Base-by-base conservation (phyloP, 2,888 invertebrate genomes). In the Eilema griseolum region DNA sequence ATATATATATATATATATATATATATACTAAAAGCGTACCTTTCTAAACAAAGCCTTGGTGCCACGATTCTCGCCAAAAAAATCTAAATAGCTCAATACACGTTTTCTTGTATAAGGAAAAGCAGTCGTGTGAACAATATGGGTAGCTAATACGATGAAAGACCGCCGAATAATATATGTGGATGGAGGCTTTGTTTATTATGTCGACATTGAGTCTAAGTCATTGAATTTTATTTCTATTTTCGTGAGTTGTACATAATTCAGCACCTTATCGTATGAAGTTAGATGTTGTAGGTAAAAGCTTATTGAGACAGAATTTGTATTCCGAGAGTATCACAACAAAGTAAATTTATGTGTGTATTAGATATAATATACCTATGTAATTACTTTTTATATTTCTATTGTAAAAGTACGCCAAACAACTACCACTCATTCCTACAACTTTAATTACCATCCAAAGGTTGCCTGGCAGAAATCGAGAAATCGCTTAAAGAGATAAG, bases 11-110 rank as follows among this genome's bases (percentile, higher is more conserved):
- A n/a, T n/a, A n/a, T n/a, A n/a, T n/a, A n/a, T n/a, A n/a, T n/a
- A n/a, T n/a, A n/a, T n/a, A n/a, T n/a, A n/a, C n/a, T n/a, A n/a
- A n/a, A n/a, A n/a, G n/a, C n/a, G n/a, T n/a, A n/a, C n/a, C n/a
- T n/a, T n/a, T n/a, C n/a, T n/a, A 20, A 41, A 8, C 16, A 41
- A 16, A 41, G 41, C 5, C 41, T 46, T 46, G 46, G 16, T 41
- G 41, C 41, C 16, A 41, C 3, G 14, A 41, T 16, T 46, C 20
- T 46, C 46, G 14, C 46, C 7, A 5, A 20, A 10, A 52, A 52
- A n/a, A 23, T n/a, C 56, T 23, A 26, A 26, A 20, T 63, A 37
- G 7, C 41, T 59, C 72, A 67, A 67, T 64, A 2, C 24, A 11
- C 31, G 2, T 33, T 71, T 69, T 23, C 16, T 26, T 3, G 12